Conservation (phyloP, 1,140 invertebrate species). For the Mya arenaria region DNA sequence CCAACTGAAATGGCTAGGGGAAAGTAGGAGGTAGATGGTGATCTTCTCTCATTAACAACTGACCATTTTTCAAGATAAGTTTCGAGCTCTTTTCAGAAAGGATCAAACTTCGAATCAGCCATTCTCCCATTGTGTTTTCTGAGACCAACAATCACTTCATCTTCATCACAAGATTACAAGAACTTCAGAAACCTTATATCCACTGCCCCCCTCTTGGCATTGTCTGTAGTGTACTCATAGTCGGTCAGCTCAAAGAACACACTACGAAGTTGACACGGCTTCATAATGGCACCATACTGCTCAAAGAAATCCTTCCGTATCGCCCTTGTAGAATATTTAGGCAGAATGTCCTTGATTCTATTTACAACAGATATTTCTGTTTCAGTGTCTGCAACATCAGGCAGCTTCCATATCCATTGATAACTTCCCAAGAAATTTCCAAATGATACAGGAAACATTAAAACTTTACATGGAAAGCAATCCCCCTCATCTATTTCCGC, state of each 20-base stretch:
- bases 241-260: not conserved
- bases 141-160: not conserved
- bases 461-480: too few relatives aligned
- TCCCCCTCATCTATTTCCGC: too few relatives aligned
- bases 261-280: not conserved
- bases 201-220: not conserved
- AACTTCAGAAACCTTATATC: not conserved
- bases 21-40: conserved; percentile 46
- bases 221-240: not conserved
- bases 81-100: conserved; percentile 28
- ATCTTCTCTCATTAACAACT: conserved; percentile 33
- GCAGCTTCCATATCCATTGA: not conserved
- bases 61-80: conserved; percentile 31
- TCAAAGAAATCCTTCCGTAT: too few relatives aligned
- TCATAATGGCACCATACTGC: not conserved
- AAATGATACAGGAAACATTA: too few relatives aligned
- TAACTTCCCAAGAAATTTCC: not conserved
- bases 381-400: not conserved
- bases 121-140: not conserved
- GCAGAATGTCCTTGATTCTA: not conserved
- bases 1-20: conserved; percentile 32
- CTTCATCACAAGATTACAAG: not conserved
- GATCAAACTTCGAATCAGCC: not conserved
- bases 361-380: not conserved
- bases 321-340: too few relatives aligned